Conservation (phyloP, 1,140 invertebrate genomes). For the Maconellicoccus hirsutus region DNA sequence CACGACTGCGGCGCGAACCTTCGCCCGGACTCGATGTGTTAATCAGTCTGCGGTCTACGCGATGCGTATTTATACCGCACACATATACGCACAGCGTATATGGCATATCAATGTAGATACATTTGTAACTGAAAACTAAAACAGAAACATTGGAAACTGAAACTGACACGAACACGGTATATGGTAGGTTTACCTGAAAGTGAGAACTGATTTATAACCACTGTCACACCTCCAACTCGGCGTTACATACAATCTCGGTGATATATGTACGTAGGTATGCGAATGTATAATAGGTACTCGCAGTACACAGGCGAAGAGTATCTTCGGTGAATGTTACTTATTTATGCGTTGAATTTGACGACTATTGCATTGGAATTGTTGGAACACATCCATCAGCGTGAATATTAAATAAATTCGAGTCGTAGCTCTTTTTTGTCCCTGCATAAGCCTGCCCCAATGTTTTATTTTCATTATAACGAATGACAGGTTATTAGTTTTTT, state of each 20-base stretch:
- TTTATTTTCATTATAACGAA: not conserved
- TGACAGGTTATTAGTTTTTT: constrained; percentile 3
- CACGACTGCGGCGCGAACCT: not conserved
- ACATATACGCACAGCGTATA: not conserved
- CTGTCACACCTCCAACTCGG: not conserved
- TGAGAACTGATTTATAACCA: constrained; percentile 5
- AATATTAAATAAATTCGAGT: constrained; percentile 10
- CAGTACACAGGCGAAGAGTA: not conserved
- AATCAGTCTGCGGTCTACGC: not conserved
- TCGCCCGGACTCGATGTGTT: not conserved
- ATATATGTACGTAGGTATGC: not conserved
- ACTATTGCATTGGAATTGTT: constrained; percentile 4
- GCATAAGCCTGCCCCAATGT: not conserved
- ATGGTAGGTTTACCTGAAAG: not conserved
- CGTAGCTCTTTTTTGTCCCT: not conserved
- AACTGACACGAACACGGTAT: not conserved
- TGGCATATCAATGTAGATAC: not conserved
- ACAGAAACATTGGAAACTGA: constrained; percentile 2
- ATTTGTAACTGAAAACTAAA: not conserved
- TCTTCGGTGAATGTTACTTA: not conserved
- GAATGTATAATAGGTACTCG: not conserved
- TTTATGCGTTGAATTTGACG: constrained; percentile 9
- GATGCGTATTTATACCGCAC: not conserved
- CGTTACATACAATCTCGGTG: not conserved
- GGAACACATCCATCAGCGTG: constrained; percentile 1